phyloP scores from a whole-genome alignment of 2,797 vertebrate genomes.

The Odontamblyopus rebecca region DNA sequence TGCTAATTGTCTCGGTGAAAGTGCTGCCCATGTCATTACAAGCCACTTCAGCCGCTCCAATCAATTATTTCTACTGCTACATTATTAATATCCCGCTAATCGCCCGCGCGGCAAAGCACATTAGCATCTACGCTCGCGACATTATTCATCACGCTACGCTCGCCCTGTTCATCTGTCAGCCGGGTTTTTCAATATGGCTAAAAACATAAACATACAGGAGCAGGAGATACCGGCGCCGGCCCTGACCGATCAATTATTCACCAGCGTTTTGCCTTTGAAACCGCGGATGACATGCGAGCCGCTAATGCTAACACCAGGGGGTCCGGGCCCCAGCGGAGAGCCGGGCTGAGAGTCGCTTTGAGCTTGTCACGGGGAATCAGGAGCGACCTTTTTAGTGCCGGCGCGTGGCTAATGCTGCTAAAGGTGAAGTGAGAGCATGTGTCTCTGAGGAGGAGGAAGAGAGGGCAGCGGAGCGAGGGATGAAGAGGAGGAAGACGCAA shows the following conservation, averaged over 20 bases:
- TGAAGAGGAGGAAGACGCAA: no score
- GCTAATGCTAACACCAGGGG: constrained; percentile 58
- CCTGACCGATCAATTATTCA: constrained; percentile 75
- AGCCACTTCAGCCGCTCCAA: constrained; percentile 60
- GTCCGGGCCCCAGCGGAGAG: constrained; percentile 60
- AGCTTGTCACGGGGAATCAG: constrained; percentile 78
- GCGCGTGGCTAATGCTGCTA: constrained; percentile 13
- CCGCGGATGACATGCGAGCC: constrained; percentile 63
- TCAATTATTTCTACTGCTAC: constrained; percentile 74
- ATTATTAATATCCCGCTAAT: constrained; percentile 66
- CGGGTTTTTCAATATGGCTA: constrained; percentile 18
- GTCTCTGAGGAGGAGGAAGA: constrained; percentile 53
- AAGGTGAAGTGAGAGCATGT: constrained; percentile 60
- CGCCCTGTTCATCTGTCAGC: constrained; percentile 15
- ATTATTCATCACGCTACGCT: constrained; percentile 22
- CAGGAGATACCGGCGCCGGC: constrained; percentile 21
- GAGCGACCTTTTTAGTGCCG: constrained; percentile 58
- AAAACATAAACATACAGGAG: constrained; percentile 17
- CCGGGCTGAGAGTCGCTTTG: constrained; percentile 69
- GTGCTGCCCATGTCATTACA: constrained; percentile 61
- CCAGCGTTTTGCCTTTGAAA: constrained; percentile 64
- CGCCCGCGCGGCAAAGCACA: constrained; percentile 34
- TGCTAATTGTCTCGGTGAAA: constrained; percentile 74
- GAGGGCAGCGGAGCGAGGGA: constrained; percentile 12
- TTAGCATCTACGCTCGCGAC: constrained; percentile 17